Base-by-base conservation (phyloP, 2,888 invertebrate species). In the Rhingia campestris region DNA sequence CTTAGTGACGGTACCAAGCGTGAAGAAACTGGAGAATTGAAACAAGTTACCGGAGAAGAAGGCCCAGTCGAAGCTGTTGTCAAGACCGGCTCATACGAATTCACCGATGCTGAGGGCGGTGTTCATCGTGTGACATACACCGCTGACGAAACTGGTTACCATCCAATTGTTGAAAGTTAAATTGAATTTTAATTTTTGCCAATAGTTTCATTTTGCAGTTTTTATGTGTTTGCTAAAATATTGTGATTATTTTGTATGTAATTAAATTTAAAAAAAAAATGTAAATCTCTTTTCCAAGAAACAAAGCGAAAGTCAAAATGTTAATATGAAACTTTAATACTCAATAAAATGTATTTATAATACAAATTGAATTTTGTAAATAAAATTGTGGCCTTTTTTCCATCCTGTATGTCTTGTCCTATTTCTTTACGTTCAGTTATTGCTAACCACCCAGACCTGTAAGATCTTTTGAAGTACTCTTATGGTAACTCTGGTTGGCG, bases 91-190 rank as follows among this genome's bases (percentile, higher is more conserved):
- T 86, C 87, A n/a, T 88, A 87, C 49, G 86, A 87, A 66, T 88
- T 87, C 51, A 87, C 87, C 39, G 88, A 86, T 70, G 86, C 86
- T 7, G 86, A 87, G 41, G 88, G 88, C 6, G 79, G 77, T 72
- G 80, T 86, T 6, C 88, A 88, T 70, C 87, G 86, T 86, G 88
- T 88, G 7, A 88, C 86, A 47, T 88, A 88, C 43, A 88, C 88
- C 51, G 88, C 88, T 53, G 88, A 88, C 76, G 88, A 88, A 64
- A 88, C 86, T 81, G 88, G 88, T 9, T 88, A 86, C 79, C 87
- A 88, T 86, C 88, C 87, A 58, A 79, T 87, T 47, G 87, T 88
- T 35, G 86, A 86, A 58, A 87, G 86, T 58, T 87, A 87, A 86
- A 73, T 66, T 6, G 67, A 22, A 22, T 22, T 22, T 22, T 22